Evolutionary conservation across 1,140 invertebrate species (phyloP).

Genomic region (Brachionus asplanchnoidis): DNA sequence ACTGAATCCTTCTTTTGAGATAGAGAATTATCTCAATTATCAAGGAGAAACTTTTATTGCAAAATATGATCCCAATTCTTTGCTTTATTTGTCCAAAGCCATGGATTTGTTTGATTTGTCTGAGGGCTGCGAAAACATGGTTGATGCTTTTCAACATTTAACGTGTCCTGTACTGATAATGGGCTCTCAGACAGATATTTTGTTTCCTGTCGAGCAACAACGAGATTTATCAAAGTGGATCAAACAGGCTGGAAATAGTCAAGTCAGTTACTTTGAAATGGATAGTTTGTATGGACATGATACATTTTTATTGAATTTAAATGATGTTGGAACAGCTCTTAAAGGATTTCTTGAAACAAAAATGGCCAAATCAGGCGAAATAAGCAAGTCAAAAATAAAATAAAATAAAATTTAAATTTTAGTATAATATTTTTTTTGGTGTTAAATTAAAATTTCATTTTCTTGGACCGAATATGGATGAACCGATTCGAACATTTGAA

Average conservation of each 20-base stretch:
- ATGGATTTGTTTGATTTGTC: conserved; percentile 57
- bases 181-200: conserved; percentile 55
- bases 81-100: conserved; percentile 57
- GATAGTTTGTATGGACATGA: conserved; percentile 57
- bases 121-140: conserved; percentile 47
- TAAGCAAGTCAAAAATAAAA: conserved; percentile 8
- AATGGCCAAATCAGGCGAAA: background rate
- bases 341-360: conserved; percentile 46
- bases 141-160: conserved; percentile 47
- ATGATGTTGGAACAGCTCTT: conserved; percentile 54
- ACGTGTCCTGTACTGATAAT: conserved; percentile 54
- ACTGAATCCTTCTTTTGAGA: conserved; percentile 53
- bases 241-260: conserved; percentile 50
- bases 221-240: conserved; percentile 49
- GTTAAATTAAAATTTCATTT: background rate
- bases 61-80: conserved; percentile 56
- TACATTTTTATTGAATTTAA: conserved; percentile 56
- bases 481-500: conserved; percentile 79
- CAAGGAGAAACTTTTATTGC: conserved; percentile 55
- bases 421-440: too few relatives aligned
- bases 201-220: conserved; percentile 57
- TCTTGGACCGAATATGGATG: conserved; percentile 76
- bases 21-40: conserved; percentile 56
- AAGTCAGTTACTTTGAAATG: conserved; percentile 56
- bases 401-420: background rate